Base-by-base conservation (phyloP, 92 coral and sea anemone species). In the Ricordea florida region DNA sequence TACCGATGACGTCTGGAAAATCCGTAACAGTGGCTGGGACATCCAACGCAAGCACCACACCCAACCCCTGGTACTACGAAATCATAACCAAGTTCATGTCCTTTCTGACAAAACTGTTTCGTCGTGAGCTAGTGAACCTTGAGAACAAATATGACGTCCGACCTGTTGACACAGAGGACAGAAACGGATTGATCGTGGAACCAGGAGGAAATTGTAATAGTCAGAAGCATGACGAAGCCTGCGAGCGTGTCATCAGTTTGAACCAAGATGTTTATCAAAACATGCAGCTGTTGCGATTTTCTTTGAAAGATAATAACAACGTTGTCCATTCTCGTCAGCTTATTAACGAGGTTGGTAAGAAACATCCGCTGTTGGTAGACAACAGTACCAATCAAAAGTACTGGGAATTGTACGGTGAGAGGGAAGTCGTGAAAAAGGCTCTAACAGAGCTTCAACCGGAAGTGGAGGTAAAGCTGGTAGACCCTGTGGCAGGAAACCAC, bases 361-460 rank as follows among this genome's bases (percentile, higher is more conserved):
- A 4, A 0, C 27, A 50, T 6, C 76, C 76, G 28, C 25, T 51
- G 0, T 23, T 10, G 5, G 30, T 85, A 4, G 77, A 85, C 21
- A 2, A 24, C 5, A 18, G 70, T 0, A 38, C 20, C 9, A 70
- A 85, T 31, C 62, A 63, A 45, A 80, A 53, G 31, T 61, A 60
- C 41, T 85, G 85, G 85, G 71, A 71, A 43, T 20, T 85, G 21
- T 69, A 43, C 15, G 90, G 90, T 6, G 64, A 34, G 31, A 31
- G 0, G 6, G 1, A 14, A 28, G 44, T 32, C 9, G 45, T 85
- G 4, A 64, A 45, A 11, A 59, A 78, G 15, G 78, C 62, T 5
- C 36, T 85, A 23, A 35, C 22, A 15, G 17, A 22, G 30, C 69
- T 85, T 1, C 32, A 71, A 23, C 20, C 42, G 0, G 57, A 34